Base-by-base conservation (phyloP, 2,113 vertebrate species). In the Gadus chalcogrammus region DNA sequence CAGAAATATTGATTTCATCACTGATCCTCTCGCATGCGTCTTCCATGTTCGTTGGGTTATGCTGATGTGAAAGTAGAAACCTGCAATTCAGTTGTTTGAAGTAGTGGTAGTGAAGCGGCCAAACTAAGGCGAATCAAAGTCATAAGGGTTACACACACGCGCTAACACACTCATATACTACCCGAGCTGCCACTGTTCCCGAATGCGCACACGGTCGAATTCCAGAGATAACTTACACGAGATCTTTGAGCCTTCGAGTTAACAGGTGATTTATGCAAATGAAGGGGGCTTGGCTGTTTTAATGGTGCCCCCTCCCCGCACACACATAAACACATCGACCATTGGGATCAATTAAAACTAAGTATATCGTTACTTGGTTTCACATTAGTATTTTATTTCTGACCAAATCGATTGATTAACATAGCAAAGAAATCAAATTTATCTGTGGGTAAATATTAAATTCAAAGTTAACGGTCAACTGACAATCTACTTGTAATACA, bases 231-330 rank as follows among this genome's bases (percentile, higher is more conserved):
- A 86, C 81, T 82, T 75, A 79, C 69, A 70, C 79, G 73, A 64
- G 91, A 92, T 89, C 91, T 93, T 93, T 93, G 91, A 73, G 81
- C 91, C 79, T 18, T 27, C 18, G 24, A 80, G 84, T 84, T 87
- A 84, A 83, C 78, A 3, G 59, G 72, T 80, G 73, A 79, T 68
- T 62, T 48, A 75, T 62, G 72, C 68, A 71, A 24, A 66, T 53
- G 28, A 12, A 13, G 42, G 42, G 9, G 42, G 42, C 42, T 6
- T 48, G 42, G 42, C 42, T 48, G 42, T 6, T 9, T 48, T 48
- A 48, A 48, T 48, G 42, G 8, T 48, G 3, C 8, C 42, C 0
- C 42, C 8, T 9, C 15, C 62, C 63, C 63, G n/a, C 28, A 42
- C 63, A 17, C 16, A 38, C 31, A 48, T n/a, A 65, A 16, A 38